These are phyloP conservation scores for Bothrops jararaca DNA, from an alignment of 2,113 vertebrate genomes.

Conservation along the genomic window DNA sequence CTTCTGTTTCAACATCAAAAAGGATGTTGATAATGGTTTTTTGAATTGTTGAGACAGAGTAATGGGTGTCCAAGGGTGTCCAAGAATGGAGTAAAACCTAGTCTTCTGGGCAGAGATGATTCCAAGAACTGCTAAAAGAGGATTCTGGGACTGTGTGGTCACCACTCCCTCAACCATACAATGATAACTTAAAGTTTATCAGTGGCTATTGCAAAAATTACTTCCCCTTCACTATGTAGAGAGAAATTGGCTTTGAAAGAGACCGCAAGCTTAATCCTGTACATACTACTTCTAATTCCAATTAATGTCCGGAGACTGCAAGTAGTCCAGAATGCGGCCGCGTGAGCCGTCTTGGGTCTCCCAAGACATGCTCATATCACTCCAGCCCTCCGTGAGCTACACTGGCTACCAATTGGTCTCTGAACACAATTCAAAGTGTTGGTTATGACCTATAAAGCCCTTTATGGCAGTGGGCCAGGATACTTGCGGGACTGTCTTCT, in stretches of 20 bases:
- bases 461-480: no score
- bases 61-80: background rate
- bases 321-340: no score
- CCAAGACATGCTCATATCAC: no score
- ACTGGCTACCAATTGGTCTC: no score
- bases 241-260: background rate
- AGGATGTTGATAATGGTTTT: background rate
- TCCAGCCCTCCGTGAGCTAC: no score
- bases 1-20: background rate
- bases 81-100: background rate
- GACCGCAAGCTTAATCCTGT: background rate
- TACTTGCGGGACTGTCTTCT: no score
- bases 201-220: background rate
- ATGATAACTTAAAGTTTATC: background rate
- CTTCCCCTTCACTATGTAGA: background rate
- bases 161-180: background rate
- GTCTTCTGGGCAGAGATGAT: background rate
- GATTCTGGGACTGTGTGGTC: background rate
- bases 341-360: no score
- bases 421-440: no score
- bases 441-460: no score
- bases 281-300: background rate
- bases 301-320: no score
- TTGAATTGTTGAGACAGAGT: background rate
- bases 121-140: background rate